Evolutionary conservation across 2,888 invertebrate genomes (phyloP).

Genomic region (Andrena haemorrhoa): DNA sequence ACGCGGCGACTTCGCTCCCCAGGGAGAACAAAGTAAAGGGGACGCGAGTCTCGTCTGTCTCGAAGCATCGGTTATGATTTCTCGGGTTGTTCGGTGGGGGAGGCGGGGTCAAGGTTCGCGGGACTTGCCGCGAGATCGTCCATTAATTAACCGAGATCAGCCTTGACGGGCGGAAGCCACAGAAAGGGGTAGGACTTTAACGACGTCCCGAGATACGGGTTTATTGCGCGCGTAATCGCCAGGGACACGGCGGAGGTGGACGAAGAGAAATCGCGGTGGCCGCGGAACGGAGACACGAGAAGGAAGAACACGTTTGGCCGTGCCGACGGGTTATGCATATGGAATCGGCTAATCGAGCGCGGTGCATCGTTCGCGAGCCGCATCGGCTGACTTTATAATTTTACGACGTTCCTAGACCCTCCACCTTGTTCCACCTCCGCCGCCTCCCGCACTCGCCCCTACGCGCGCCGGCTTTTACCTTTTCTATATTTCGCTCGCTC

Average conservation of each 20-base stretch:
- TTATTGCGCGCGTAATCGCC: conserved; percentile 72
- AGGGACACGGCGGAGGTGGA: conserved; percentile 25
- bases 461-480: no score
- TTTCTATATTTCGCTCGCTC: conserved; percentile 20
- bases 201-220: conserved; percentile 64
- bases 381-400: conserved; percentile 79
- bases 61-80: not conserved
- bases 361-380: conserved; percentile 67
- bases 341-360: conserved; percentile 77
- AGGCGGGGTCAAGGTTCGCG: conserved; percentile 38
- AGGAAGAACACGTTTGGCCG: conserved; percentile 47
- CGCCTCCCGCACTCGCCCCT: not conserved
- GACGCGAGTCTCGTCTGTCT: no score
- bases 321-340: conserved; percentile 76
- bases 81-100: not conserved
- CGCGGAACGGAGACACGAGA: conserved; percentile 14
- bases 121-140: conserved; percentile 34
- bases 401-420: conserved; percentile 76
- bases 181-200: conserved; percentile 39
- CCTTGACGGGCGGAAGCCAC: conserved; percentile 58
- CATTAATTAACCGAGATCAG: conserved; percentile 58
- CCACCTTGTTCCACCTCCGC: conserved; percentile 50
- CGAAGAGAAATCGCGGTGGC: not conserved
- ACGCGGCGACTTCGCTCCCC: no score
- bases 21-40: no score